Evolutionary conservation across 2,888 invertebrate species (phyloP), one percentile per base, ranked within the genome.

Genomic region (Sinhomidia bicolor): DNA sequence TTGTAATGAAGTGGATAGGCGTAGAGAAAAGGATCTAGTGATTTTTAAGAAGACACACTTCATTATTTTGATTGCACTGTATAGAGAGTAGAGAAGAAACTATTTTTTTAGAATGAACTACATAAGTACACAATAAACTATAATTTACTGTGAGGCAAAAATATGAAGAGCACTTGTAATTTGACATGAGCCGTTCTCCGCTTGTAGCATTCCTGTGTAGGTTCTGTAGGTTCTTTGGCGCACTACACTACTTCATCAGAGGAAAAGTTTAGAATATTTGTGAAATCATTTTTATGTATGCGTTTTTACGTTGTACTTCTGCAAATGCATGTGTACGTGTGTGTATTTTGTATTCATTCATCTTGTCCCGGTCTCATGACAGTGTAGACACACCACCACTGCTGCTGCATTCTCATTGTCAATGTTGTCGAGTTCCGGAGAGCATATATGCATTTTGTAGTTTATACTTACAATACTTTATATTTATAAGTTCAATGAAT

Each of bases 381-480:
- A 68, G 36, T 76, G 1, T 29, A 51, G 7, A 14, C 17, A 14
- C n/a, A n/a, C n/a, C n/a, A n/a, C n/a, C n/a, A n/a, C n/a, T n/a
- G n/a, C 32, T 79, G 36, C 57, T 54, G 78, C 78, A 78, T 32
- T 78, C 6, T 60, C 78, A 78, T 54, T 78, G 78, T 57, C 78
- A 78, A 57, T 78, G 78, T 6, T 78, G 26, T 57, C 12, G 79
- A 79, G 57, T 32, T n/a, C 12, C 14, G 60, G 57, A 9, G 54
- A 62, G 20, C 41, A 47, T 3, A 6, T 23, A n/a, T 60, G 60
- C 44, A 57, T 10, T 32, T 57, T 76, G 54, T 78, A 17, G 20
- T 36, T 20, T 54, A 57, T 32, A 29, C n/a, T 68, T 68, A 7
- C n/a, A 68, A 41, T 47, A n/a, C n/a, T n/a, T n/a, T n/a, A n/a